Base-by-base conservation (phyloP, 1,140 invertebrate genomes). In the Drosophila kepulauana region DNA sequence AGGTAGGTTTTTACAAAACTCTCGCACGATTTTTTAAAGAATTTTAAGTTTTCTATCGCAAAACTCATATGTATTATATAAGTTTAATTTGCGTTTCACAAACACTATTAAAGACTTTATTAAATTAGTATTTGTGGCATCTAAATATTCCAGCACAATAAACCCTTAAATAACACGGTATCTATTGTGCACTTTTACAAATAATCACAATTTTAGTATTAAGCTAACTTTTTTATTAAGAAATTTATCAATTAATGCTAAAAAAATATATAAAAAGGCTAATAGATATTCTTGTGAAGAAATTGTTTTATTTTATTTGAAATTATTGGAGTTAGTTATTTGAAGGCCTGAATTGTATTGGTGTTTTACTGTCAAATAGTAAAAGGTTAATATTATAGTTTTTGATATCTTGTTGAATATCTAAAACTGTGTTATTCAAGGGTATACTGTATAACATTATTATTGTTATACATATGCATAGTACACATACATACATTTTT, bases 1-100 rank as follows among this genome's bases (percentile, higher is more conserved):
- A 99, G 96, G 98, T 99, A 94, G 93, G 93, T 91, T 76, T 81
- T 52, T 52, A 69, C 48, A 66, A 79, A 73, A 66, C 68, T 61
- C 59, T 75, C 67, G 69, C 76, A 75, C 69, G 62, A 91, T 73
- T 54, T 57, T 4, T 62, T 66, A 69, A 52, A 52, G n/a, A 52
- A 61, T 52, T 49, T 49, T 63, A 56, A 5, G 46, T 54, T 28
- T 64, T 10, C 28, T 67, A 20, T 57, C 66, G 62, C 35, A 57
- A 67, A 66, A 13, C 38, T 66, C 67, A 76, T 70, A n/a, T 69
- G 48, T 51, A 66, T 28, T 51, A 57, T 43, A 65, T 66, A 25
- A 25, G 59, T 65, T 48, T 52, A 10, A 43, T 75, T 75, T 71
- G 28, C 49, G 35, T 65, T 70, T 49, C 33, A 56, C 46, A 13